Evolutionary conservation across 2,888 invertebrate species (phyloP).

Genomic region (Drosophila fulvimacula): DNA sequence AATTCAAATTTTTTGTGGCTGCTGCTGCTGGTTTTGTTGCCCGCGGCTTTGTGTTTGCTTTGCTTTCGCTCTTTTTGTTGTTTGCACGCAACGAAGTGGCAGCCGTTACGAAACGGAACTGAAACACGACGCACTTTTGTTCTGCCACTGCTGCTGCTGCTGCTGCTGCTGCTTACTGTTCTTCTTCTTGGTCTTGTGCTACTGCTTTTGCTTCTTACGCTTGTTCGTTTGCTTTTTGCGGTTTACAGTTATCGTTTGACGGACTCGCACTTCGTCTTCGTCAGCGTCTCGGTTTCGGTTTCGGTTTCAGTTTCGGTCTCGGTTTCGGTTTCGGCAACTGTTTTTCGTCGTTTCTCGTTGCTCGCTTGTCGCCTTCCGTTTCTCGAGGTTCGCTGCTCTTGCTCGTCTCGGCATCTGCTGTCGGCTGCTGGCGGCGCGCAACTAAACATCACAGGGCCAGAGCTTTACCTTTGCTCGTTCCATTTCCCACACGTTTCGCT

Average conservation of each 20-base stretch:
- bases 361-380: conserved; percentile 19
- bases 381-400: conserved; percentile 33
- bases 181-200: conserved; percentile 1
- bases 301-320: conserved; percentile 35
- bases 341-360: conserved; percentile 23
- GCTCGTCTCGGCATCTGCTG: conserved; percentile 71
- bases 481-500: conserved; percentile 24
- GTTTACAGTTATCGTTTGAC: conserved; percentile 22
- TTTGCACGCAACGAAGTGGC: conserved; percentile 50
- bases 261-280: conserved; percentile 15
- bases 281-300: conserved; percentile 25
- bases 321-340: conserved; percentile 34
- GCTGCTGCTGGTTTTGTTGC: conserved; percentile 45
- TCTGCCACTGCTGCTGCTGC: conserved; percentile 10
- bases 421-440: conserved; percentile 76
- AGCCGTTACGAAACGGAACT: conserved; percentile 59
- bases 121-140: conserved; percentile 59
- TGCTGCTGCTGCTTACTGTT: conserved; percentile 20
- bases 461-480: conserved; percentile 38
- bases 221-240: conserved; percentile 26
- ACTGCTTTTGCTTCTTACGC: conserved; percentile 8
- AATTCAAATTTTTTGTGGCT: conserved; percentile 14
- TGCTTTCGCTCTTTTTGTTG: conserved; percentile 53
- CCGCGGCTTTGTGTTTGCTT: conserved; percentile 65
- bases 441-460: conserved; percentile 51